Evolutionary conservation across 2,113 vertebrate species (phyloP), one percentile per base, ranked within the genome.

Genomic region (Salvator merianae): DNA sequence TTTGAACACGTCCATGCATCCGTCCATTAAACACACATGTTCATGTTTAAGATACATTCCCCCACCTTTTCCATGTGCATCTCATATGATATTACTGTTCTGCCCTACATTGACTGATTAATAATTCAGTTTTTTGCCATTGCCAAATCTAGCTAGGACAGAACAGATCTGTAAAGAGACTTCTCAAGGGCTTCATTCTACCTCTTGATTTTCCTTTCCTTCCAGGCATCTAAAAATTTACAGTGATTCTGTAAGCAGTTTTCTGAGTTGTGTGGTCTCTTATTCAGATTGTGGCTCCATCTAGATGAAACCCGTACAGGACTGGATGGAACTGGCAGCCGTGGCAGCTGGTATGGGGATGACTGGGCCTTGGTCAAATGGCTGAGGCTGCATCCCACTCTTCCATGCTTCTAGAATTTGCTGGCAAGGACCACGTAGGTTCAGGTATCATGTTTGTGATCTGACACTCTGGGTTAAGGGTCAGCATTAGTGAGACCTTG

Each of bases 21-120:
- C 66, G 68, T 81, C 47, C 79, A 30, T 55, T 59, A 66, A 88
- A 16, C 83, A 87, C 69, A 83, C 38, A 18, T 34, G 83, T 72
- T 59, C 40, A 55, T n/a, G 50, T 87, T 84, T 66, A 88, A 80
- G 89, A 81, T 76, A 38, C 53, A 76, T 83, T 50, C 43, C 12
- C 32, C 30, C 40, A 1, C 13, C 43, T 47, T 47, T 9, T 47
- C 43, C 10, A 9, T 7, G 6, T 47, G 43, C 10, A 47, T 9
- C 43, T 47, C 38, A 74, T 40, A 47, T 62, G 43, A 8, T 10
- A 65, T 34, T 10, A 20, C 40, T 43, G 8, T 79, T 47, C 26
- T 62, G 34, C 5, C 55, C 8, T 71, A 30, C 2, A 34, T n/a
- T 55, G 16, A 22, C 0, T 32, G 16, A n/a, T 18, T 76, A 18